Base-by-base conservation (phyloP, 2,888 invertebrate genomes). In the Cenopis cana region DNA sequence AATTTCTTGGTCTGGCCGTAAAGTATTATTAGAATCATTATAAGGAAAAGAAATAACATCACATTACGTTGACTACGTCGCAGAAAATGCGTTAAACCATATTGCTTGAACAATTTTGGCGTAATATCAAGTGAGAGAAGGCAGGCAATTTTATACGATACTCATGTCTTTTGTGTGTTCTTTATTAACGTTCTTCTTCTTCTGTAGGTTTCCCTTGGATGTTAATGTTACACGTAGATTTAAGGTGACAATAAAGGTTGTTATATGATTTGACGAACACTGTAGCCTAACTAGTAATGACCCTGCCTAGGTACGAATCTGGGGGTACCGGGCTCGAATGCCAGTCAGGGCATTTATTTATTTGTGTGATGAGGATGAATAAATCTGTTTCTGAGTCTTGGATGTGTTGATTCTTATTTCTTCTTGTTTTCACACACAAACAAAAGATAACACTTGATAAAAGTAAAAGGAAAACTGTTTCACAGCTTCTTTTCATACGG, bases 91-190 rank as follows among this genome's bases (percentile, higher is more conserved):
- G 64, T 38, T 52, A 64, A n/a, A 62, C 57, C 38, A 69, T 69
- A 69, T 64, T 69, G 69, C 57, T 38, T 17, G 18, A 69, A 64
- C 56, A 64, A 69, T 69, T 18, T 69, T 57, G 38, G 69, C 57
- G 29, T 69, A 69, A 69, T 57, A 33, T 69, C 52, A 57, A 62
- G 54, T 24, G 54, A 46, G 49, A 33, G 17, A 33, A 33, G 10
- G 33, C 18, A 18, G 29, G 57, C n/a, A 24, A 6, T 29, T 17
- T 33, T 50, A 36, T 36, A 62, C 52, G 14, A 52, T 18, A 41
- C 36, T 14, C 9, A 14, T 60, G 18, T 38, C 12, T 14, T 41
- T 59, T 36, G 6, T 55, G 33, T 33, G 33, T 8, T 33, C 9
- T 33, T 8, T 6, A 8, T 33, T 33, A 8, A 33, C 33, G 5